Conservation (phyloP, 2,113 vertebrate genomes). For the Paratilapia polleni region DNA sequence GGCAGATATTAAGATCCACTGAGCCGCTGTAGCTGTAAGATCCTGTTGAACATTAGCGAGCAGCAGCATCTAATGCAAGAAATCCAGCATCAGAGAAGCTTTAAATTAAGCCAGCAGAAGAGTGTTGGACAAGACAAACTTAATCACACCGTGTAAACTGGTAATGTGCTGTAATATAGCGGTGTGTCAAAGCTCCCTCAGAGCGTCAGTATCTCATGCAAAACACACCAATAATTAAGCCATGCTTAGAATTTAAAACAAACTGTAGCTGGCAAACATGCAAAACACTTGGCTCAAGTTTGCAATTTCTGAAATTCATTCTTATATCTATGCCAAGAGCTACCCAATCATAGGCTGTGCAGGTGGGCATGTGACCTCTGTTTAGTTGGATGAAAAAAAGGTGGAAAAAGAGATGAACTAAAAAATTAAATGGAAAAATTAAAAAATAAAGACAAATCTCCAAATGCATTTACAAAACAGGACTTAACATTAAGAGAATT, state of each 20-base stretch:
- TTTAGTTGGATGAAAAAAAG: background rate
- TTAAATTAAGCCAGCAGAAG: rapidly evolving
- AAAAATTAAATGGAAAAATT: background rate
- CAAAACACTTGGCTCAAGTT: background rate
- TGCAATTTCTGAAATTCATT: background rate
- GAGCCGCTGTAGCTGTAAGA: constrained; percentile 1
- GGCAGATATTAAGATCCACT: background rate
- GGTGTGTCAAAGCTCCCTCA: background rate
- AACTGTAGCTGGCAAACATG: background rate
- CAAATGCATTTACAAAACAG: background rate
- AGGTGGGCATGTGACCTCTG: background rate
- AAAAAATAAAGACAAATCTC: background rate
- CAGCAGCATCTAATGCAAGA: background rate
- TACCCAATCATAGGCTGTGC: background rate
- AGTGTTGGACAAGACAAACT: background rate
- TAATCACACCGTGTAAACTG: background rate
- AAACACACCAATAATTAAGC: background rate
- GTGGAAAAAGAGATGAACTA: background rate
- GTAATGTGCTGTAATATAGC: rapidly evolving
- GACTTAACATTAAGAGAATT: background rate
- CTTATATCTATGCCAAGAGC: background rate
- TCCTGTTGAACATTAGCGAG: background rate
- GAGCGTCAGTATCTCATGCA: background rate
- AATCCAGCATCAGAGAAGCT: background rate
- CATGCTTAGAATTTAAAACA: background rate